Base-by-base conservation (phyloP, 2,113 vertebrate species). In the Alethe diademata region DNA sequence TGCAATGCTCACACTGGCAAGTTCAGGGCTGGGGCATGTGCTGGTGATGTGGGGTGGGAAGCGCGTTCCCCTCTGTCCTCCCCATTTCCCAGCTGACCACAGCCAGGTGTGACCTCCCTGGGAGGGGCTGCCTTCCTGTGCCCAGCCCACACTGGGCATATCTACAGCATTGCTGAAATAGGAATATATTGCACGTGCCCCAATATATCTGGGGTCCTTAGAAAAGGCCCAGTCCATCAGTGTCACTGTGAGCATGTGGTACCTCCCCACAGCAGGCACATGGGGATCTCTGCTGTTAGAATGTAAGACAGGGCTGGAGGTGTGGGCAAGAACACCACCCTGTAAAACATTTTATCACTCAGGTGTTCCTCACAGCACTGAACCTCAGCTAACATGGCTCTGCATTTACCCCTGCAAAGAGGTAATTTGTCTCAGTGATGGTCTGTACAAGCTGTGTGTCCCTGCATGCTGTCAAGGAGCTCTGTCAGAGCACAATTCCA, bases 191-290 rank as follows among this genome's bases (percentile, higher is more conserved):
- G 29, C 36, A 69, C 0, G 0, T 36, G 36, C 69, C 53, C 19
- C 42, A 38, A 69, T 18, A 38, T 33, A 81, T 43, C 35, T 56
- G 42, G 51, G 74, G 43, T 11, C 42, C 42, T 56, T 18, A 53
- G 47, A 53, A 84, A 71, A 83, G 47, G 36, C n/a, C 70, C 54
- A 36, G 45, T 12, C 45, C 56, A n/a, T 14, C 40, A 53, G 56
- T 19, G 22, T 8, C 5, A 7, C 42, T 76, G 73, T 43, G 53
- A 91, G 51, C 0, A 3, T 3, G 4, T 2, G 0, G 38, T 2
- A 28, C n/a, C 38, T 62, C 51, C 36, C 67, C 50, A 53, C 35
- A 35, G 38, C 2, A 4, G 10, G 33, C 29, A 62, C 50, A 26
- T 0, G 1, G 42, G 43, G 16, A 56, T 25, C 15, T 71, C 78